A percentile compares a stretch with the other conserved stretches of the same genome.
Conservation (phyloP, 2,113 vertebrate genomes). For the Pseudopodoces humilis region DNA sequence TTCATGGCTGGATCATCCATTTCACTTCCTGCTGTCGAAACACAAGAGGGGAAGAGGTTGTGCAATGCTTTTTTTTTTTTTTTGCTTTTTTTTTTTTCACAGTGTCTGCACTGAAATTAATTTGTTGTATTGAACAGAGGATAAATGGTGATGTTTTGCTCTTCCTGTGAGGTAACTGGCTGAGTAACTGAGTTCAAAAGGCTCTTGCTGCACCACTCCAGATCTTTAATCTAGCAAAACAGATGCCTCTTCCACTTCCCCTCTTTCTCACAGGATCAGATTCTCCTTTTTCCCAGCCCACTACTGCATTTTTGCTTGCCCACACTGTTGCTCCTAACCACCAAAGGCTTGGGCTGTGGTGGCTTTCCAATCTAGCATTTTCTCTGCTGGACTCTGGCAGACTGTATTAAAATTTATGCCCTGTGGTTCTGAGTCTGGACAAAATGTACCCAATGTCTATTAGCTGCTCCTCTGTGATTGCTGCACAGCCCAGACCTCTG, state of each 20-base stretch:
- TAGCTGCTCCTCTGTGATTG: background rate
- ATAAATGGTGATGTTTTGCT: background rate
- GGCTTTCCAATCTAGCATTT: background rate
- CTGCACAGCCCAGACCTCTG: background rate
- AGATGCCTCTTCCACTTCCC: background rate
- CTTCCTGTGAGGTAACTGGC: background rate
- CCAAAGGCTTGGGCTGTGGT: background rate
- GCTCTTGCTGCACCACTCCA: background rate
- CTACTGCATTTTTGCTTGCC: background rate
- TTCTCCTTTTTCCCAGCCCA: background rate
- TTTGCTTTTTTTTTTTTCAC: background rate
- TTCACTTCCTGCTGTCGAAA: conserved; percentile 51
- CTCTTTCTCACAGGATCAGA: background rate
- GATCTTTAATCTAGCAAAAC: background rate
- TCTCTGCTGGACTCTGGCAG: conserved; percentile 6
- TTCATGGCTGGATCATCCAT: conserved; percentile 73
- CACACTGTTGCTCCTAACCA: background rate
- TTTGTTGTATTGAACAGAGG: background rate
- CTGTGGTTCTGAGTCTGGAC: conserved; percentile 25
- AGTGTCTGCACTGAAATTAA: background rate
- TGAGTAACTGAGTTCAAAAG: background rate
- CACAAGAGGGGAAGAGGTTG: background rate
- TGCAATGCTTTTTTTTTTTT: background rate
- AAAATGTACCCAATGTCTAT: conserved; percentile 35
- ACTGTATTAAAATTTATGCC: conserved; percentile 38